Evolutionary conservation across 53 echinoderm and acorn worm species (phyloP), one percentile per base, ranked within the genome.

Genomic region (Zoroaster sp.): DNA sequence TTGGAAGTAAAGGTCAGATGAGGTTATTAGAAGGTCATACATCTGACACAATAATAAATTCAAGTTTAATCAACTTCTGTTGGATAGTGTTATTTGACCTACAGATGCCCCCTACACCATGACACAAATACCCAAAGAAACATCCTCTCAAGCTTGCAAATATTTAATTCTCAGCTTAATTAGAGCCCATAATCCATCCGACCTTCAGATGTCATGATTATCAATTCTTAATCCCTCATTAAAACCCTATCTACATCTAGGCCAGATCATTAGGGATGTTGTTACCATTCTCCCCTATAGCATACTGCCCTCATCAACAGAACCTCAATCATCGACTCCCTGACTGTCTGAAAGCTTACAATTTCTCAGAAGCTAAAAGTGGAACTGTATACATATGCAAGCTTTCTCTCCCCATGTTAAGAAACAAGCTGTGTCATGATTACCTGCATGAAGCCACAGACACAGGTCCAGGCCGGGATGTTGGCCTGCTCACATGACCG

Each of bases 391-490:
- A 28, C 28, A 59, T n/a, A n/a, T n/a, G n/a, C 21, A 59, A 11
- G 63, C 63, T 59, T 59, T 28, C 63, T 59, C 11, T 21, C 28
- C 28, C 23, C 21, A 59, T n/a, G n/a, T 59, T 59, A 59, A 28
- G 63, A 59, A 3, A 11, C 1, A 59, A 8, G 21, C 0, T 59
- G 63, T 34, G 28, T 30, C 71, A 73, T 25, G 14, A 38, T 83
- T 86, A 97, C 97, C 91, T 82, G 93, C 92, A 95, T 97, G 23
- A 68, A 82, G 1, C 97, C 97, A 88, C 95, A 95, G 0, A 95
- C 95, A 83, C 97, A 97, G 82, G 94, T 95, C 97, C 97, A 97
- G 33, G 88, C 49, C 14, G 97, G 97, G 42, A 95, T 88, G 45
- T 88, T 70, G 14, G 97, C 97, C 55, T 96, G 88, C 43, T 96